A percentile compares a stretch with the other conserved stretches of the same genome.
phyloP scores from a whole-genome alignment of 2,888 invertebrate species.

The Rhagium mordax region DNA sequence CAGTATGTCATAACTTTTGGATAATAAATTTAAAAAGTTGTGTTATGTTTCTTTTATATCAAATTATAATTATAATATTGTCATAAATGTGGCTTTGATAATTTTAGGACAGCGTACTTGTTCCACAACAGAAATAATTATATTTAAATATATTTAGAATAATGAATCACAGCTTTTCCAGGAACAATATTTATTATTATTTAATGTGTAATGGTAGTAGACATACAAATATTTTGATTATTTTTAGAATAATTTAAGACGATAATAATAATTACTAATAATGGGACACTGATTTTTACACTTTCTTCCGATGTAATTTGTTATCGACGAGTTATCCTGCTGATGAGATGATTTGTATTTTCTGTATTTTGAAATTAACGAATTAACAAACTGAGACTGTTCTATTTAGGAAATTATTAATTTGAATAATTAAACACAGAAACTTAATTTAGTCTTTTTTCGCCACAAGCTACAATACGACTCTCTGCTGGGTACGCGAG shows the following conservation, averaged over 20 bases:
- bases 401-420: too few species aligned
- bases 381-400: too few species aligned
- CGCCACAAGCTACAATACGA: too few species aligned
- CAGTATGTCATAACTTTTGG: constrained; percentile 32
- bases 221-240: neutral
- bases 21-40: constrained; percentile 32
- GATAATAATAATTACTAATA: neutral
- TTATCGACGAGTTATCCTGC: too few species aligned
- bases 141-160: constrained; percentile 2
- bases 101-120: constrained; percentile 6
- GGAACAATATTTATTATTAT: neutral
- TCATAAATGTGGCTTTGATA: constrained; percentile 5
- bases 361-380: too few species aligned
- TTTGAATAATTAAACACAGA: too few species aligned
- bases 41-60: constrained; percentile 18
- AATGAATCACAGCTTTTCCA: neutral
- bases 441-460: too few species aligned
- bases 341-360: too few species aligned
- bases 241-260: neutral
- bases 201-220: neutral
- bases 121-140: neutral
- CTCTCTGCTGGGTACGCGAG: too few species aligned
- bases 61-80: constrained; percentile 16
- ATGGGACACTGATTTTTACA: too few species aligned
- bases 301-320: too few species aligned